Base-by-base conservation (phyloP, 2,888 invertebrate genomes). In the Zaprionus bogoriensis region DNA sequence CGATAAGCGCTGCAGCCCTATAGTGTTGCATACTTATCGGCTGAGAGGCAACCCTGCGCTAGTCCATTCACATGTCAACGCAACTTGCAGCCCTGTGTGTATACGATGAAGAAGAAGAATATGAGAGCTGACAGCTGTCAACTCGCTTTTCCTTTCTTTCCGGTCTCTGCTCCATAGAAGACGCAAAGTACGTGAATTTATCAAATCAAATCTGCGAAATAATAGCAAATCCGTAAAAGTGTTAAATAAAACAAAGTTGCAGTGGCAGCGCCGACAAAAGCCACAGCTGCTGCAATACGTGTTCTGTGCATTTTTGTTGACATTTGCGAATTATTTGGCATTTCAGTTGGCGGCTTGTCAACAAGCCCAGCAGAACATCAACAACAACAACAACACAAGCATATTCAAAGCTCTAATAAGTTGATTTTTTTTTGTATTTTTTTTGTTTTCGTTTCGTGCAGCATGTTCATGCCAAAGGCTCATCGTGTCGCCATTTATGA, bases 381-480 rank as follows among this genome's bases (percentile, higher is more conserved):
- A 75, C 48, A 55, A 66, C 47, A 64, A 60, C 57, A 66, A 63
- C n/a, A 39, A 39, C 14, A 25, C 44, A 9, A 55, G n/a, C 12
- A 42, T 53, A 52, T 65, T 59, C 10, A 53, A 30, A 39, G 7
- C 57, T 72, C 38, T 72, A 81, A 57, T 53, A 12, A 22, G 50
- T 51, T 6, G 22, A 30, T 39, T 60, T 58, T 66, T 71, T 72
- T 68, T 63, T 53, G 41, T 55, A 48, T 66, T 46, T 74, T n/a
- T 74, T 73, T 65, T 58, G 36, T 67, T 67, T 45, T 65, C 17
- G 44, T 67, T 78, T 61, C 68, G 91, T 92, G 90, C 92, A 98
- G 96, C 92, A 99, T 99, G 99, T 98, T 99, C 97, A 99, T 99
- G 98, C 98, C 99, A 89, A 99, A 99, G 93, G 96, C 97, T 93